Percentiles rank a stretch among this genome's conserved stretches.
Evolutionary conservation across 2,888 invertebrate genomes (phyloP).

Genomic region (Frankliniella intonsa): DNA sequence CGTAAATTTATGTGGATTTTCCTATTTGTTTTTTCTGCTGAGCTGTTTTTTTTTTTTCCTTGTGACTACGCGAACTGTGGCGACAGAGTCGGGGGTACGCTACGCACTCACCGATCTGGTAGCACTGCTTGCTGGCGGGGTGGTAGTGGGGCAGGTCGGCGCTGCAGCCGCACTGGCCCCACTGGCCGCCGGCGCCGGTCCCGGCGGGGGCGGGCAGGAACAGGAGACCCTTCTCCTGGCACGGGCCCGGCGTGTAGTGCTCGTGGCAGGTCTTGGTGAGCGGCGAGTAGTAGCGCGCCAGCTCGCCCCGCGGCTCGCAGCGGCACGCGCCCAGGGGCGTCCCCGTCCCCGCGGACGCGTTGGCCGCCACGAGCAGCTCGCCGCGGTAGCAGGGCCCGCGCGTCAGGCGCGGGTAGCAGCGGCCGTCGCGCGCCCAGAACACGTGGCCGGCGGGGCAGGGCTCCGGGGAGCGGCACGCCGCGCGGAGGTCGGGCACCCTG

Average conservation of each 20-base stretch:
- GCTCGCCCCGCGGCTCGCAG: slow-evolving; percentile 53
- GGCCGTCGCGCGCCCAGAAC: slow-evolving; percentile 71
- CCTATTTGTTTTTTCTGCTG: too few species aligned
- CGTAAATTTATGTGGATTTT: not conserved
- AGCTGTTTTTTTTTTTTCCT: too few species aligned
- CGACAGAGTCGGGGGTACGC: not conserved
- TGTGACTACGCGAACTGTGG: too few species aligned
- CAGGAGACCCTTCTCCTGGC: slow-evolving; percentile 67
- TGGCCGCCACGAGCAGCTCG: slow-evolving; percentile 58
- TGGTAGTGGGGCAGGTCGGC: slow-evolving; percentile 69
- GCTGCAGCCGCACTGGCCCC: slow-evolving; percentile 62
- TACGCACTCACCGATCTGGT: slow-evolving; percentile 62
- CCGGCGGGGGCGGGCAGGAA: slow-evolving; percentile 61
- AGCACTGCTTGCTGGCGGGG: slow-evolving; percentile 62
- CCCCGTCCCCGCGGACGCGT: slow-evolving; percentile 37
- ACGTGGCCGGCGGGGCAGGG: slow-evolving; percentile 61
- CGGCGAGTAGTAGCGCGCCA: slow-evolving; percentile 56
- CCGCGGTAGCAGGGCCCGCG: slow-evolving; percentile 75
- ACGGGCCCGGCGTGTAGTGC: slow-evolving; percentile 75
- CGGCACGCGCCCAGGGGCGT: slow-evolving; percentile 62
- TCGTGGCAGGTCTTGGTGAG: slow-evolving; percentile 68
- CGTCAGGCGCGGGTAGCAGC: slow-evolving; percentile 66
- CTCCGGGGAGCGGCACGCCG: slow-evolving; percentile 58
- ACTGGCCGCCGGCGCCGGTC: slow-evolving; percentile 42
- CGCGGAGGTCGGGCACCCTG: not conserved